Base-by-base conservation (phyloP, 37 sponge, comb jelly and placozoan species). In the Diacarnus erythraeanus region DNA sequence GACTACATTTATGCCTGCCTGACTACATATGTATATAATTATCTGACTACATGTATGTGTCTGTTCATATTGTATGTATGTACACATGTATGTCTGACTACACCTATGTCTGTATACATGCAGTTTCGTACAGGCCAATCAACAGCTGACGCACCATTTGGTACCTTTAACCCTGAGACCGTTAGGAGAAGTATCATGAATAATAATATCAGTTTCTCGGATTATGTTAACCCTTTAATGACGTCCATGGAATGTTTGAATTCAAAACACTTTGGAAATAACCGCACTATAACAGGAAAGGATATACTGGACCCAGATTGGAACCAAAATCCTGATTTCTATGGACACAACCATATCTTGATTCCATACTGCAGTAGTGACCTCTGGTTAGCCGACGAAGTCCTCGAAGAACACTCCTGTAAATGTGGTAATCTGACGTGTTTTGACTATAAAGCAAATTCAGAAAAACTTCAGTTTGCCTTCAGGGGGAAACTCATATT, bases 311-410 rank as follows among this genome's bases (percentile, higher is more conserved):
- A 70, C 41, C 9, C 66, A 0, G 31, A 80, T 25, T 5, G n/a
- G 17, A 20, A 39, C 0, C 33, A 41, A 2, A 90, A 94, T 42
- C 77, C 67, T 0, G 25, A 22, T 3, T 94, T 80, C 61, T 76
- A 51, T n/a, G 76, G 74, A 8, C 65, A 89, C 67, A 90, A 86
- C 39, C 87, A 83, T 59, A 87, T 94, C 25, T 36, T 94, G 1
- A 72, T 94, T 27, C 95, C 94, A 25, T 93, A 93, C 80, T 93
- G 94, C 84, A 87, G 85, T 59, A 83, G 84, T 36, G 94, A 93
- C 64, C 0, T 86, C 59, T 93, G 90, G 90, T 22, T 81, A 42
- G 84, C 72, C 20, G 59, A 56, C 20, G 40, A 38, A 27, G 67
- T 40, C 3, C 18, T 57, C 17, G 61, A 2, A 59, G 0, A n/a